phyloP scores from a whole-genome alignment of 1,140 invertebrate genomes.

The Oppia nitens region DNA sequence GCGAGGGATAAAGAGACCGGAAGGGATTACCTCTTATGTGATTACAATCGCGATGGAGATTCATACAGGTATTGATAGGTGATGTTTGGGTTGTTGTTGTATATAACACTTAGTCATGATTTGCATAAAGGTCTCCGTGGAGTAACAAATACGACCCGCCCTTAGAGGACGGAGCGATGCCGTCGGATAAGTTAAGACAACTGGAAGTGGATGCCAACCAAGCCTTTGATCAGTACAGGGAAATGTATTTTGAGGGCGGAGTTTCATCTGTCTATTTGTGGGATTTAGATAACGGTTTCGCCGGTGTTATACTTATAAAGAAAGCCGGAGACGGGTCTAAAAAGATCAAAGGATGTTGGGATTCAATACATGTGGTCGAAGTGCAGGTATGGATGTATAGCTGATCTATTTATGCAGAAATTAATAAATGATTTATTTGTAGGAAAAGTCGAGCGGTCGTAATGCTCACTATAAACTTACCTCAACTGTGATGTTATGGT shows the following conservation, averaged over 20 bases:
- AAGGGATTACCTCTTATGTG: slow-evolving; percentile 94
- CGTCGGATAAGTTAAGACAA: slow-evolving; percentile 83
- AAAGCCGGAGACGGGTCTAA: slow-evolving; percentile 93
- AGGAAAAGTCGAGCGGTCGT: slow-evolving; percentile 76
- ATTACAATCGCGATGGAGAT: slow-evolving; percentile 98
- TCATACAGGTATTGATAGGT: slow-evolving; percentile 59
- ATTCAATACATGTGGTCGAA: slow-evolving; percentile 98
- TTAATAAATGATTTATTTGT: slow-evolving; percentile 10
- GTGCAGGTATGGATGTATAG: slow-evolving; percentile 41
- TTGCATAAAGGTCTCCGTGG: slow-evolving; percentile 74
- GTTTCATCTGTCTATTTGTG: slow-evolving; percentile 98
- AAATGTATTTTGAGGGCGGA: slow-evolving; percentile 98
- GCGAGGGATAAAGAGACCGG: slow-evolving; percentile 82
- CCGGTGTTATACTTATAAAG: slow-evolving; percentile 96
- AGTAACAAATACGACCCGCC: slow-evolving; percentile 96
- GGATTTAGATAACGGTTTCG: slow-evolving; percentile 98
- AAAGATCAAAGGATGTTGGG: slow-evolving; percentile 97
- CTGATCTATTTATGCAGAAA: slow-evolving; percentile 5
- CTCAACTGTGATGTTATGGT: slow-evolving; percentile 97
- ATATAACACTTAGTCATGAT: background rate
- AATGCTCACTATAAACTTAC: slow-evolving; percentile 97
- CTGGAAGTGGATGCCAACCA: slow-evolving; percentile 94
- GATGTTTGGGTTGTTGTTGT: background rate
- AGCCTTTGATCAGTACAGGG: slow-evolving; percentile 95
- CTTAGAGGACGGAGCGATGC: slow-evolving; percentile 93